These are phyloP conservation scores for Sebastiscus tertius DNA, from an alignment of 2,797 vertebrate species.

Conservation along the genomic window DNA sequence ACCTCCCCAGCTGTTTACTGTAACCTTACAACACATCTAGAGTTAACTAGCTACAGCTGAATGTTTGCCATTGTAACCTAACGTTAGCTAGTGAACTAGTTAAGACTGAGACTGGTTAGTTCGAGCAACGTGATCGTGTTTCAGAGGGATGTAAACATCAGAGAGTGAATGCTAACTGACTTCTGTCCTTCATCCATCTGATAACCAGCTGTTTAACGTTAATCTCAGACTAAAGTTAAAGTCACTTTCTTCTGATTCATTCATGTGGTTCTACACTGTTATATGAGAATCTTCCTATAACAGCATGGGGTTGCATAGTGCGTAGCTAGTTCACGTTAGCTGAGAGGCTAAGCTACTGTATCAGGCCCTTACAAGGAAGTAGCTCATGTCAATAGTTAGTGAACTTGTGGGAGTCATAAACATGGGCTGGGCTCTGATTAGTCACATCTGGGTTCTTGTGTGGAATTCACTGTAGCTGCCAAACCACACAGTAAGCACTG, in stretches of 20 bases:
- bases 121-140: not conserved
- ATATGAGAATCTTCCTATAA: no score
- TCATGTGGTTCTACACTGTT: not conserved
- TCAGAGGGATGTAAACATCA: not conserved
- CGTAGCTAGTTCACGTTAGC: not conserved
- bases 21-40: not conserved
- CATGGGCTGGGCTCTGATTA: not conserved
- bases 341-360: not conserved
- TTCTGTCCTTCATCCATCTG: conserved; percentile 20
- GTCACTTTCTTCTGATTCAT: fast-evolving
- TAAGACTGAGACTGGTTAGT: not conserved
- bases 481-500: not conserved
- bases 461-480: not conserved
- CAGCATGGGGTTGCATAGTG: not conserved
- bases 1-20: not conserved
- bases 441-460: not conserved
- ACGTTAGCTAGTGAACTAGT: no score
- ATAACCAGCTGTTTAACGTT: not conserved
- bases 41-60: not conserved
- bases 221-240: no score
- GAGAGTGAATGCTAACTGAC: conserved; percentile 12
- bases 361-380: conserved; percentile 2
- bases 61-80: not conserved
- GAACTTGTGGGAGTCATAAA: not conserved
- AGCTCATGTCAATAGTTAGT: not conserved